Base-by-base conservation (phyloP, 2,113 vertebrate species). In the Aspidoscelis tigris region DNA sequence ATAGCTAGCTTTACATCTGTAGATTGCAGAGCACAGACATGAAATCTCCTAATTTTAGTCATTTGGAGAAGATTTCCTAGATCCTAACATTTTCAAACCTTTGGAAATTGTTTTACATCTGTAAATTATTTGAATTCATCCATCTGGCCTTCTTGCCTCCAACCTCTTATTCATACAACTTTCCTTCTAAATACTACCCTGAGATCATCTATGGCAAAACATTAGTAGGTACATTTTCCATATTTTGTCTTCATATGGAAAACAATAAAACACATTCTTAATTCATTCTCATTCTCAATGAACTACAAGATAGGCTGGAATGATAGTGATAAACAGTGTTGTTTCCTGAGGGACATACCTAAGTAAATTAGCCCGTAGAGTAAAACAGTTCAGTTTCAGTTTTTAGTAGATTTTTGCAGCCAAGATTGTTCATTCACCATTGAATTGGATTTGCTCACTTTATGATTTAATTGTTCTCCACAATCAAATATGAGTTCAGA, bases 401-500 rank as follows among this genome's bases (percentile, higher is more conserved):
- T 91, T 95, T 92, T 87, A 93, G 86, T 90, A 65, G 70, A 41
- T 5, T 91, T 89, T 73, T 85, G 26, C 68, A 72, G 26, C 58
- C 44, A 11, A 88, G 76, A 50, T 55, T 93, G 88, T 88, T 92
- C 76, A 92, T 85, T 80, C 85, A 92, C 83, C 77, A 82, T 50
- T 85, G 87, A 87, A 86, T 12, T 90, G 79, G 43, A 68, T 91
- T 90, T 50, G 2, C 75, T 91, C 92, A 85, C 70, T 91, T 84
- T 90, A 81, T 92, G 84, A 88, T 92, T 93, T 94, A 93, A 93
- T 94, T 94, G 82, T 90, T 93, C 89, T 82, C 86, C 70, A 85
- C 78, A 74, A 58, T 55, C 7, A 87, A 93, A 88, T 89, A 83
- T 89, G 91, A 90, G 91, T 87, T 90, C 85, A 86, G 75, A 88